A percentile compares a stretch with the other conserved stretches of the same genome.
These are phyloP conservation scores for Meiosimyza decipiens DNA, from an alignment of 2,888 invertebrate genomes.

Conservation along the genomic window DNA sequence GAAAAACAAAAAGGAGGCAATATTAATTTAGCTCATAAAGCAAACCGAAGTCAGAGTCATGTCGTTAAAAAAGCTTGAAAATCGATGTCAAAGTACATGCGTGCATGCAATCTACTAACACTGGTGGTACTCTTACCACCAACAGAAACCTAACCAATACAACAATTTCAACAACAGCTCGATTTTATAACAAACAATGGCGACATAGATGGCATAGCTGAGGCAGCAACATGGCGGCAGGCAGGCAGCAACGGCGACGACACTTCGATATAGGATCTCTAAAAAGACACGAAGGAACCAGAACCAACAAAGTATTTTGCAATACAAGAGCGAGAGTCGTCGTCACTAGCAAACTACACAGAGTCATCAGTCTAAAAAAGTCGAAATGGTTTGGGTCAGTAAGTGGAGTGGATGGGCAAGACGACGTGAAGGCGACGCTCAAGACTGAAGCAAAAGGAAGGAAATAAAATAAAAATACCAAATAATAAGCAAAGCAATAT, in stretches of 20 bases:
- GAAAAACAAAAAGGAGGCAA: too few relatives aligned
- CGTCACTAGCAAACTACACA: too few relatives aligned
- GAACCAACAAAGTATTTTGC: too few relatives aligned
- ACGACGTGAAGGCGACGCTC: slow-evolving; percentile 23
- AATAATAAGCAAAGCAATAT: background rate
- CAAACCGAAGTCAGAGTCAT: too few relatives aligned
- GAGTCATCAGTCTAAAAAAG: too few relatives aligned
- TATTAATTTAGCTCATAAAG: background rate
- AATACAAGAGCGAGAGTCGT: too few relatives aligned
- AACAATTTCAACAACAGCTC: slow-evolving; percentile 47
- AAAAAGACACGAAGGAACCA: too few relatives aligned
- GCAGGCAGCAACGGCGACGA: slow-evolving; percentile 16
- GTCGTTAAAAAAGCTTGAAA: background rate
- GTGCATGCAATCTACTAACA: too few relatives aligned
- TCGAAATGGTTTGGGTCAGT: too few relatives aligned
- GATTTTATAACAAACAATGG: slow-evolving; percentile 57
- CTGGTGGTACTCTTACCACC: background rate
- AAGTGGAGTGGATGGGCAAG: slow-evolving; percentile 10
- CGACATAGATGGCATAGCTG: slow-evolving; percentile 37
- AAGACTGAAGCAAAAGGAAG: slow-evolving; percentile 14
- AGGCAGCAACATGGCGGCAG: slow-evolving; percentile 36
- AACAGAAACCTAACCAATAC: slow-evolving; percentile 2
- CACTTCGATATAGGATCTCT: background rate
- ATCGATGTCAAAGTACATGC: slow-evolving; percentile 22
- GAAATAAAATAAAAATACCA: background rate